A percentile compares a stretch with the other conserved stretches of the same genome.
Evolutionary conservation across 2,113 vertebrate species (phyloP).

Genomic region (Albula glossodonta): DNA sequence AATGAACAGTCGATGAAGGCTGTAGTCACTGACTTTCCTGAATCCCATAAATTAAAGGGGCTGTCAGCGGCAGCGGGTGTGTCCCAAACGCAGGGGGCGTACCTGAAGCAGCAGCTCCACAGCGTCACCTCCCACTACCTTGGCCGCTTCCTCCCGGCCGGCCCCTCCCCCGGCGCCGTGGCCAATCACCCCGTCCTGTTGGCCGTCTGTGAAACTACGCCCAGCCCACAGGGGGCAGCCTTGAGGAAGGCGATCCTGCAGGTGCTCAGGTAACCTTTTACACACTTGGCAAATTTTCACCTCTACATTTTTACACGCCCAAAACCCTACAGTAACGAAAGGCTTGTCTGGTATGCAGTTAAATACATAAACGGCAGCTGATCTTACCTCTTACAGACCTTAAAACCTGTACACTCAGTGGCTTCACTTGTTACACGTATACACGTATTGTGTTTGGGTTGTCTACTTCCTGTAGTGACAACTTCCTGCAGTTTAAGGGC

Average conservation of each 20-base stretch:
- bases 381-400: not conserved
- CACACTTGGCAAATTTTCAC: not conserved
- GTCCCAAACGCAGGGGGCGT: slow-evolving; percentile 78
- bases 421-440: not conserved
- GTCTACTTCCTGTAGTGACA: slow-evolving; percentile 67
- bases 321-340: not conserved
- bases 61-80: slow-evolving; percentile 80
- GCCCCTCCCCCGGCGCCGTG: slow-evolving; percentile 54
- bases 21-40: no score
- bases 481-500: slow-evolving; percentile 86
- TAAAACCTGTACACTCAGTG: not conserved
- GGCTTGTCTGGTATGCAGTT: no score
- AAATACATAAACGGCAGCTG: no score
- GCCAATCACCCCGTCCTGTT: slow-evolving; percentile 86
- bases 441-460: not conserved
- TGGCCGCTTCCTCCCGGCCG: slow-evolving; percentile 84
- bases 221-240: slow-evolving; percentile 51
- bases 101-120: slow-evolving; percentile 86
- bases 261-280: slow-evolving; percentile 64
- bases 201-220: slow-evolving; percentile 70
- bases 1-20: not conserved
- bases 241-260: slow-evolving; percentile 66
- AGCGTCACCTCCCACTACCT: slow-evolving; percentile 83
- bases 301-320: not conserved
- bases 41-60: slow-evolving; percentile 69